Evolutionary conservation across 2,888 invertebrate genomes (phyloP).

Genomic region (Stenolophus ochropezus): DNA sequence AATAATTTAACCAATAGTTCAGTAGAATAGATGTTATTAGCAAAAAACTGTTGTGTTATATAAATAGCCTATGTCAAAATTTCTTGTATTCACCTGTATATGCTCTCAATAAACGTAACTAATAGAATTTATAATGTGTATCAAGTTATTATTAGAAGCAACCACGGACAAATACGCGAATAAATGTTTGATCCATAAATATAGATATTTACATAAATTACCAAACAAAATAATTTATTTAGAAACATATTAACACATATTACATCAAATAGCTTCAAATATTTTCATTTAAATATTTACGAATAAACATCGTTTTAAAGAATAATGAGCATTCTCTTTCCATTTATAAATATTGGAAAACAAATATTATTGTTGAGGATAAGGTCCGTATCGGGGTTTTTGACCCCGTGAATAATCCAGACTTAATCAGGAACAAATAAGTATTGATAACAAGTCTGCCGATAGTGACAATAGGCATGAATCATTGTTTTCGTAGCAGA

Average conservation of each 20-base stretch:
- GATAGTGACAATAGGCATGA: neutral
- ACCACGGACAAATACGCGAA: neutral
- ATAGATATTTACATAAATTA: slow-evolving; percentile 43
- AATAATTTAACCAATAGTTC: too few species aligned
- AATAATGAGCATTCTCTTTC: slow-evolving; percentile 37
- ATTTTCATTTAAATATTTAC: slow-evolving; percentile 49
- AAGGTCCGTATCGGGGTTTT: slow-evolving; percentile 40
- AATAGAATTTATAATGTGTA: too few species aligned
- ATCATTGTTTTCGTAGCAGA: slow-evolving; percentile 20
- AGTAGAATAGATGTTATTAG: too few species aligned
- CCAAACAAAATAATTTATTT: slow-evolving; percentile 40
- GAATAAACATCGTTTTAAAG: slow-evolving; percentile 37
- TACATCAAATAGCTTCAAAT: slow-evolving; percentile 45
- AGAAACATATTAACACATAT: slow-evolving; percentile 41
- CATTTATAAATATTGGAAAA: slow-evolving; percentile 49
- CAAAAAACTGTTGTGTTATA: too few species aligned
- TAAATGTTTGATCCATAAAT: slow-evolving; percentile 4
- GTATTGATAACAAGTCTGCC: slow-evolving; percentile 7
- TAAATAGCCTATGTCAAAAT: too few species aligned
- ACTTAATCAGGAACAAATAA: slow-evolving; percentile 52
- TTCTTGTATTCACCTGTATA: too few species aligned
- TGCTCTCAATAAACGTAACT: too few species aligned
- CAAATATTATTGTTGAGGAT: slow-evolving; percentile 34
- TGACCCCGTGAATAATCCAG: slow-evolving; percentile 45
- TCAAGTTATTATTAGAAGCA: neutral